phyloP scores from a whole-genome alignment of 2,113 vertebrate species.

The Hippocampus guttulatus region DNA sequence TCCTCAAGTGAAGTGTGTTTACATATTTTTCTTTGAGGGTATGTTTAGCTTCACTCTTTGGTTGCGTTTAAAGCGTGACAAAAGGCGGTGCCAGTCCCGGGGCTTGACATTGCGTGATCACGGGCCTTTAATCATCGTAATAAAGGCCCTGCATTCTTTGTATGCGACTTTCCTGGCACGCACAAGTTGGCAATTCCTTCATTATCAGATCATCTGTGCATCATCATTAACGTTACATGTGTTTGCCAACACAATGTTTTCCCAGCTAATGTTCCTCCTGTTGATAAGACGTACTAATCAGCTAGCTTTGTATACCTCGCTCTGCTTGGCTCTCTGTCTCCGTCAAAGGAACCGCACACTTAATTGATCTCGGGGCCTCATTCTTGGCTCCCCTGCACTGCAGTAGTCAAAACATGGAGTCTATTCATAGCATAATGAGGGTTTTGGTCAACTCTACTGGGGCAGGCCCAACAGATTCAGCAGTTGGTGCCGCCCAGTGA shows the following conservation, averaged over 20 bases:
- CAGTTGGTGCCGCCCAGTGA: not conserved
- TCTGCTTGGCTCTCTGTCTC: constrained; percentile 24
- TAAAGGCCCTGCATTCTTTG: constrained; percentile 48
- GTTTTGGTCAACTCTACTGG: constrained; percentile 26
- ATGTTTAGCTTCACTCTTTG: constrained; percentile 42
- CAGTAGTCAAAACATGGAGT: constrained; percentile 48
- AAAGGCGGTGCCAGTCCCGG: constrained; percentile 12
- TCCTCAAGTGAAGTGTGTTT: constrained; percentile 12
- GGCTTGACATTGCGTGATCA: constrained; percentile 28
- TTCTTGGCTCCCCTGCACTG: constrained; percentile 19
- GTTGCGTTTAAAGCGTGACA: constrained; percentile 21
- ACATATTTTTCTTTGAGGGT: constrained; percentile 24
- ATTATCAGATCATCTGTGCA: constrained; percentile 66
- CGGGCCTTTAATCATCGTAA: constrained; percentile 28
- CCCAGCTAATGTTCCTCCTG: constrained; percentile 54
- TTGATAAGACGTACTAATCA: constrained; percentile 66
- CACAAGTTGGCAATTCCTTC: constrained; percentile 24
- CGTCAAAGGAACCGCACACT: constrained; percentile 45
- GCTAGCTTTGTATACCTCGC: constrained; percentile 41
- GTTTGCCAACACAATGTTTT: constrained; percentile 65
- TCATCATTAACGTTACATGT: constrained; percentile 67
- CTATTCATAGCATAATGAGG: constrained; percentile 31
- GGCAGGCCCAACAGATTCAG: not conserved
- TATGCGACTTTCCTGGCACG: constrained; percentile 54
- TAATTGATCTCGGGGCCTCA: constrained; percentile 55